phyloP scores from a whole-genome alignment of 2,797 vertebrate genomes.

The Poecilia wingei region DNA sequence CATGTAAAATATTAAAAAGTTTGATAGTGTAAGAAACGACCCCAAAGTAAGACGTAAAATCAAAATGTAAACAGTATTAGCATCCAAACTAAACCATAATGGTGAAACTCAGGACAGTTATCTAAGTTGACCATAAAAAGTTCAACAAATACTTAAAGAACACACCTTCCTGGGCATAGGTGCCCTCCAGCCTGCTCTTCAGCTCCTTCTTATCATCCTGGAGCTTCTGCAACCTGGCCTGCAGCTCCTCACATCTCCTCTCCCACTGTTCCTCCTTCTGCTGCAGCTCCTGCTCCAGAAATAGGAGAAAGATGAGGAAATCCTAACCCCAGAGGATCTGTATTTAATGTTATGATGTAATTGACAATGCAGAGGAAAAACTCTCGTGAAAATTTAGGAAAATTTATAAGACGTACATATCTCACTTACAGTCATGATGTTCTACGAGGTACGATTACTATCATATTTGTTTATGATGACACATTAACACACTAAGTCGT shows the following conservation, averaged over 20 bases:
- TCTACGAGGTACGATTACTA: background rate
- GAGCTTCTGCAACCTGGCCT: constrained; percentile 76
- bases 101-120: background rate
- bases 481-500: background rate
- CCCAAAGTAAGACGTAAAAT: background rate
- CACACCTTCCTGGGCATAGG: constrained; percentile 86
- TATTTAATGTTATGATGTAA: background rate
- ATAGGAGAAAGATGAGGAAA: background rate
- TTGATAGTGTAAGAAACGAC: background rate
- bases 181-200: constrained; percentile 79
- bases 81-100: background rate
- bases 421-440: background rate
- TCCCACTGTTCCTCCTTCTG: constrained; percentile 82
- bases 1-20: background rate
- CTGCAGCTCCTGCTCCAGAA: constrained; percentile 77
- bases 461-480: too few relatives aligned
- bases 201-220: constrained; percentile 85
- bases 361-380: background rate
- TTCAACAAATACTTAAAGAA: background rate
- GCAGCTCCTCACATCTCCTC: constrained; percentile 79
- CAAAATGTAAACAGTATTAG: background rate
- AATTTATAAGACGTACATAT: background rate
- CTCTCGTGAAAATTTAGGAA: background rate
- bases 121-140: background rate
- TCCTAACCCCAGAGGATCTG: background rate